phyloP scores from a whole-genome alignment of 1,140 invertebrate species.

The Tetramorium simillimum region DNA sequence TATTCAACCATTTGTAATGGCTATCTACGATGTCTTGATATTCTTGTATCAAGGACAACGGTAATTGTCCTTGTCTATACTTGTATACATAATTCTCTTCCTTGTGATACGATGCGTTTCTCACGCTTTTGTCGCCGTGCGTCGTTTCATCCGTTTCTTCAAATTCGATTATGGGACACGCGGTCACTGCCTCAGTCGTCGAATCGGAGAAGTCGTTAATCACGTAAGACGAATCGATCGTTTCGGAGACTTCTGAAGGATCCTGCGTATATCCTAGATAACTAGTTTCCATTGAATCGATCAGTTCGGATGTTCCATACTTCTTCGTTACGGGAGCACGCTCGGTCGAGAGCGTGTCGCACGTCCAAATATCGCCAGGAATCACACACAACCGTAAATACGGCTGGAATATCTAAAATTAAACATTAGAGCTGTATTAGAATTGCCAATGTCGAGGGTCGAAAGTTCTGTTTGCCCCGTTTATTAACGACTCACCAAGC shows the following conservation, averaged over 20 bases:
- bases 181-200: conserved; percentile 44
- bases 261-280: conserved; percentile 65
- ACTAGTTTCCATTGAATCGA: conserved; percentile 63
- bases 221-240: conserved; percentile 70
- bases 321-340: conserved; percentile 43
- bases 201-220: conserved; percentile 14
- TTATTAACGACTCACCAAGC: conserved; percentile 79
- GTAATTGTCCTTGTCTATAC: not conserved
- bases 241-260: conserved; percentile 57
- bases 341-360: conserved; percentile 62
- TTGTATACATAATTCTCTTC: conserved; percentile 26
- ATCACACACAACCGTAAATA: conserved; percentile 84
- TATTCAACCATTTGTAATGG: conserved; percentile 39
- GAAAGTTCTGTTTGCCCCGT: not conserved
- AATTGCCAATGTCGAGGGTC: not conserved
- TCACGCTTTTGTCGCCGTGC: not conserved
- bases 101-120: conserved; percentile 20
- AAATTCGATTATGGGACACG: conserved; percentile 64
- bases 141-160: not conserved
- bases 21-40: conserved; percentile 30
- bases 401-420: conserved; percentile 83
- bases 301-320: conserved; percentile 53
- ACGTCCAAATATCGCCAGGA: conserved; percentile 83
- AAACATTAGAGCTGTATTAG: conserved; percentile 3
- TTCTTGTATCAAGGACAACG: not conserved